phyloP scores from a whole-genome alignment of 2,113 vertebrate genomes.

The Camelus dromedarius region DNA sequence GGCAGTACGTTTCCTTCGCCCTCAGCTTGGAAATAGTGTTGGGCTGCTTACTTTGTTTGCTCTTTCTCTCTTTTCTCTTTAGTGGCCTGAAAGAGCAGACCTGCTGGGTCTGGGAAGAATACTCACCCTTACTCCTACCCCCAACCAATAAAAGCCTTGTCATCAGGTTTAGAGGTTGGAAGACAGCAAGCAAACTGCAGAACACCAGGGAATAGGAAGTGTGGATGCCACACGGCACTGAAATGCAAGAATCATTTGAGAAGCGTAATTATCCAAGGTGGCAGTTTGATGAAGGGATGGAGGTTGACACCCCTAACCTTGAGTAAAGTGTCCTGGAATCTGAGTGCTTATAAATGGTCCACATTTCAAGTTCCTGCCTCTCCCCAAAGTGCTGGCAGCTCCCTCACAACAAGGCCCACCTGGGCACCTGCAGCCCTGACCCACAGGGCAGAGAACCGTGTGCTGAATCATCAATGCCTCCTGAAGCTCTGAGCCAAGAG shows the following conservation, averaged over 20 bases:
- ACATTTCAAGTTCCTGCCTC: slow-evolving; percentile 69
- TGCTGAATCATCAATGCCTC: slow-evolving; percentile 71
- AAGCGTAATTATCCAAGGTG: slow-evolving; percentile 64
- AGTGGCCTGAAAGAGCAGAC: background rate
- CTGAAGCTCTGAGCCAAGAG: slow-evolving; percentile 56
- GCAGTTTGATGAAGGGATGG: slow-evolving; percentile 48
- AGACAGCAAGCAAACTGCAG: background rate
- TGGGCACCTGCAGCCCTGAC: slow-evolving; percentile 48
- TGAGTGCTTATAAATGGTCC: slow-evolving; percentile 63
- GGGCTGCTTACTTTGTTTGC: background rate
- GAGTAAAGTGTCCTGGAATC: slow-evolving; percentile 78
- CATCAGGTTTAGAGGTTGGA: background rate
- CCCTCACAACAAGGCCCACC: slow-evolving; percentile 57
- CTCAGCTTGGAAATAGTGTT: background rate
- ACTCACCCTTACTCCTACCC: background rate
- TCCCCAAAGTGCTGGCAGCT: slow-evolving; percentile 44
- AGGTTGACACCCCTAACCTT: slow-evolving; percentile 71
- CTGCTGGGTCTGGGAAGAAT: background rate
- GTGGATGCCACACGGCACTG: background rate
- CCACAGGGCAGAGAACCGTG: background rate
- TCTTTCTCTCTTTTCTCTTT: slow-evolving; percentile 6
- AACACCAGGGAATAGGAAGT: background rate
- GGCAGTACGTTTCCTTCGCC: slow-evolving; percentile 8
- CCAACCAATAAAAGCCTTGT: background rate
- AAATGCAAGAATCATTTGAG: slow-evolving; percentile 39